phyloP scores from a whole-genome alignment of 2,113 vertebrate species.

The Gasterosteus nipponicus region DNA sequence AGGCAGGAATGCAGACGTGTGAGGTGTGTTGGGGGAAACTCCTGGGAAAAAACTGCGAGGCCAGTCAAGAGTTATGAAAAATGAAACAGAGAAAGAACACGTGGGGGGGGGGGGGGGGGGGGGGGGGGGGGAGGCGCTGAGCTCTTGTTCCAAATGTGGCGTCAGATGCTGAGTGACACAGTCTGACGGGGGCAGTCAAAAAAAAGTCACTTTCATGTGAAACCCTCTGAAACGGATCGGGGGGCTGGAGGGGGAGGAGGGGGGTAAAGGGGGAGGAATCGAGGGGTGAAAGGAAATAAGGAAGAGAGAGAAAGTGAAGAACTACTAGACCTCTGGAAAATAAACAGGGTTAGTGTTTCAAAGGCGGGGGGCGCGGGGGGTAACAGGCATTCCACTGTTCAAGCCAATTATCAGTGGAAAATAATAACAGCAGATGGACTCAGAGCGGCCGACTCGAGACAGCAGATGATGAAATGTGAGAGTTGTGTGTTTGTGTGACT shows the following conservation, averaged over 20 bases:
- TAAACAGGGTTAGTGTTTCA: slow-evolving; percentile 94
- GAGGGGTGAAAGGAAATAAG: slow-evolving; percentile 20
- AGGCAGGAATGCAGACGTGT: slow-evolving; percentile 42
- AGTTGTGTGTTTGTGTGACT: slow-evolving; percentile 43
- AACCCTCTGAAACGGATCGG: slow-evolving; percentile 79
- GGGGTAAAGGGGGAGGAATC: slow-evolving; percentile 39
- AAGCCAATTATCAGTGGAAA: slow-evolving; percentile 99
- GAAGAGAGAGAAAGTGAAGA: slow-evolving; percentile 36
- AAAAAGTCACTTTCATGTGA: slow-evolving; percentile 83
- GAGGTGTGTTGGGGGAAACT: slow-evolving; percentile 9
- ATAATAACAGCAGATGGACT: slow-evolving; percentile 99
- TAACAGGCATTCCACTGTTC: slow-evolving; percentile 99
- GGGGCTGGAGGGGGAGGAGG: slow-evolving; percentile 1
- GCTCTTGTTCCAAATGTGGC: slow-evolving; percentile 76
- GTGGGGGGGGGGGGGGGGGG: slow-evolving; percentile 47
- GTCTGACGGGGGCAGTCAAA: slow-evolving; percentile 83
- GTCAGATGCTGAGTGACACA: slow-evolving; percentile 84
- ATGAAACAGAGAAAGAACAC: slow-evolving; percentile 52
- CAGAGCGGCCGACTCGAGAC: slow-evolving; percentile 93
- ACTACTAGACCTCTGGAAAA: slow-evolving; percentile 85
- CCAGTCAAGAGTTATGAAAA: slow-evolving; percentile 49
- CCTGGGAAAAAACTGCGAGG: slow-evolving; percentile 14
- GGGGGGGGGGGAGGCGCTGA: slow-evolving; percentile 70
- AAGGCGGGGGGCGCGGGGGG: slow-evolving; percentile 88
- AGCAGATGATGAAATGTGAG: slow-evolving; percentile 98